A percentile compares a stretch with the other conserved stretches of the same genome.
Conservation (phyloP, 2,797 vertebrate species). For the Dromococcyx pavoninus region DNA sequence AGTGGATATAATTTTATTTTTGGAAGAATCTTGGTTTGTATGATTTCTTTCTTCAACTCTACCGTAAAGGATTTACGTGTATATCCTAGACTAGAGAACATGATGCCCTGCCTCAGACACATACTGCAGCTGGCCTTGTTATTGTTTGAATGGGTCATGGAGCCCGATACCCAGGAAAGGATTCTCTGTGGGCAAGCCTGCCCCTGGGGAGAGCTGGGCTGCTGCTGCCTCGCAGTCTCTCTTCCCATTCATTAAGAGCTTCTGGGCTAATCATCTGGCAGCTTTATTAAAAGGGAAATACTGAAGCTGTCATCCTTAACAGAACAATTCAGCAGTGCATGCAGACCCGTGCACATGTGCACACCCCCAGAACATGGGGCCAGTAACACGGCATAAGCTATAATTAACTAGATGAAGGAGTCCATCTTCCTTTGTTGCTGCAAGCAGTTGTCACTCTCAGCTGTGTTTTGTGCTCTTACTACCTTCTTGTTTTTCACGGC, state of each 20-base stretch:
- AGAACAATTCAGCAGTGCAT: background rate
- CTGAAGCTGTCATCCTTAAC: background rate
- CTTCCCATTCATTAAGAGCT: conserved; percentile 16
- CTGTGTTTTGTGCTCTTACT: conserved; percentile 9
- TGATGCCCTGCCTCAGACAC: background rate
- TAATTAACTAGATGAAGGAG: conserved; percentile 58
- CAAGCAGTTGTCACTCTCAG: conserved; percentile 42
- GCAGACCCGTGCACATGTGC: background rate
- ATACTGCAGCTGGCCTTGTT: background rate
- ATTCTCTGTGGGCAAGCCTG: background rate
- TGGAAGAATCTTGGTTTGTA: background rate
- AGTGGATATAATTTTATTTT: background rate
- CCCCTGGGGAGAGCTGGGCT: background rate
- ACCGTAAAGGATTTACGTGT: background rate
- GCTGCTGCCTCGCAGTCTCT: background rate
- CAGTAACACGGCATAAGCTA: background rate
- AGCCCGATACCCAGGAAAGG: background rate
- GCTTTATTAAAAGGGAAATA: conserved; percentile 21
- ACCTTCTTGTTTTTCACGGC: background rate
- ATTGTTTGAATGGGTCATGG: background rate
- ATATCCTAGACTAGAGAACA: background rate
- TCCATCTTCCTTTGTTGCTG: conserved; percentile 24
- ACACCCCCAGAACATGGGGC: background rate
- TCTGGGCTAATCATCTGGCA: conserved; percentile 24
- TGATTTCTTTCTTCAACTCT: background rate